Conservation (phyloP, 2,888 invertebrate species). For the Beris morrisii region DNA sequence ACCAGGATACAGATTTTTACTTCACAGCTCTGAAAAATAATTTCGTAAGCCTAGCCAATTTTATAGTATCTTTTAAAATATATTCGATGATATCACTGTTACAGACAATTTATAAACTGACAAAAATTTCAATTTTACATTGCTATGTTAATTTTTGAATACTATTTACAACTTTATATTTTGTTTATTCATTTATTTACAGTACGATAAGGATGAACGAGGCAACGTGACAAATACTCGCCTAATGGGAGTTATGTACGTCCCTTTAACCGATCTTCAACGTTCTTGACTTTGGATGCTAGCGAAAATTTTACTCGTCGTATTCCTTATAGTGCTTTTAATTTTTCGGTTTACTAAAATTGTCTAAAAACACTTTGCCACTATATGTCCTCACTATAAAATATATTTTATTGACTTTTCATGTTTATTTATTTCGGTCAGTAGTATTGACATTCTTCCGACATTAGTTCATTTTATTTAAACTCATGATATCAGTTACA, state of each 20-base stretch:
- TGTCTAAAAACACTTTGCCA: slow-evolving; percentile 3
- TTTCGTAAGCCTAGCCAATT: too few relatives aligned
- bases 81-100: too few relatives aligned
- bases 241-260: slow-evolving; percentile 95
- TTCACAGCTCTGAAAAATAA: too few relatives aligned
- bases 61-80: too few relatives aligned
- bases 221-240: slow-evolving; percentile 75
- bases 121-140: neutral
- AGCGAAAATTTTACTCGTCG: slow-evolving; percentile 42
- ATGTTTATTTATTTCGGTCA: neutral
- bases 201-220: slow-evolving; percentile 85
- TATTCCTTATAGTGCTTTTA: slow-evolving; percentile 44
- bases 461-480: too few relatives aligned
- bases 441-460: neutral
- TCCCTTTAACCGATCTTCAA: slow-evolving; percentile 87
- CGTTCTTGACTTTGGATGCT: slow-evolving; percentile 49
- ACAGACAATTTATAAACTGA: neutral
- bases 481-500: too few relatives aligned
- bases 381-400: too few relatives aligned
- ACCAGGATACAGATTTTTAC: too few relatives aligned
- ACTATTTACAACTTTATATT: too few relatives aligned
- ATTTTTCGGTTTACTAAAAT: slow-evolving; percentile 39
- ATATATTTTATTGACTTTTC: too few relatives aligned
- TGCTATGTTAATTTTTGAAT: too few relatives aligned
- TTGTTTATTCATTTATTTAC: slow-evolving; percentile 43